Evolutionary conservation across 2,797 vertebrate species (phyloP).

Genomic region (Periparus ater): DNA sequence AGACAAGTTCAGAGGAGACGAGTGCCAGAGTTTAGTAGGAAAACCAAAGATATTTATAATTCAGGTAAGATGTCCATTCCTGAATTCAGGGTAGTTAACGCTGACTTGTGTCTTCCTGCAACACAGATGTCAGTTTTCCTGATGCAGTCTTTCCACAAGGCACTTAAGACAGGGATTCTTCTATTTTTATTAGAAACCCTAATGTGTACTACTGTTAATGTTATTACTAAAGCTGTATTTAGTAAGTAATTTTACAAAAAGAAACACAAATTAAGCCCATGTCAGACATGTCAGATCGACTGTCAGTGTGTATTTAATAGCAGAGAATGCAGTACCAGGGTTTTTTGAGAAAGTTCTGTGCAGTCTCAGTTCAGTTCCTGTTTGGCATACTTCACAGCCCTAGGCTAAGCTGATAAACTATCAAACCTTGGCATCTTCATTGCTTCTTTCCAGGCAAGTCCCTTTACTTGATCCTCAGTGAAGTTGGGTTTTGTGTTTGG

Average conservation of each 20-base stretch:
- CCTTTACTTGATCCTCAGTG: not conserved
- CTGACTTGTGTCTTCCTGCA: not conserved
- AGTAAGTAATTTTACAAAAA: not conserved
- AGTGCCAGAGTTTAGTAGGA: slow-evolving; percentile 87
- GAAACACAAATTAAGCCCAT: not conserved
- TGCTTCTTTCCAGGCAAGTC: not conserved
- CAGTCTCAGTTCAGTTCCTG: not conserved
- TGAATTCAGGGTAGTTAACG: not conserved
- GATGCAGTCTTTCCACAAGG: not conserved
- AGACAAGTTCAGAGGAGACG: slow-evolving; percentile 87
- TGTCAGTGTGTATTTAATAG: not conserved
- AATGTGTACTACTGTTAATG: not conserved
- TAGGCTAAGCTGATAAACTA: not conserved
- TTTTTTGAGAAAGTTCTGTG: not conserved
- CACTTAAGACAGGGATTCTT: not conserved
- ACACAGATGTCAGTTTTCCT: not conserved
- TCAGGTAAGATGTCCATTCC: slow-evolving; percentile 82
- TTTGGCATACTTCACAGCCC: not conserved
- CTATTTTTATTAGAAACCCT: not conserved
- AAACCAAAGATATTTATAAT: slow-evolving; percentile 97
- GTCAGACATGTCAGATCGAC: not conserved
- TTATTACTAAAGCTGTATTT: not conserved
- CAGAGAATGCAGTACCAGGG: not conserved
- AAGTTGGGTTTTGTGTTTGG: not conserved
- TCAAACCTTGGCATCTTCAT: not conserved